Evolutionary conservation across 1,140 invertebrate species (phyloP).

Genomic region (Drosophila triauraria): DNA sequence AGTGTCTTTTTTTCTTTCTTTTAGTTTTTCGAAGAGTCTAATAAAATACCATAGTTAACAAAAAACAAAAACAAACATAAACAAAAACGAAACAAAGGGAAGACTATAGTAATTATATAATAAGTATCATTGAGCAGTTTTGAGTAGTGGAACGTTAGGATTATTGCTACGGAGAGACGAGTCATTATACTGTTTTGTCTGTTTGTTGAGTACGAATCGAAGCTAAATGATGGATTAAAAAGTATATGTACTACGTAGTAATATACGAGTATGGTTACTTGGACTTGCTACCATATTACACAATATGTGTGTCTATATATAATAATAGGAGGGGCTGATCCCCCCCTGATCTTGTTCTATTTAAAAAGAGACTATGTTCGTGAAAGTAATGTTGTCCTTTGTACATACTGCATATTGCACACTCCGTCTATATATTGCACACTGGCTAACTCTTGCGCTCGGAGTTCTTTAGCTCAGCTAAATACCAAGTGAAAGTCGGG

Average conservation of each 20-base stretch:
- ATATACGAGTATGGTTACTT: constrained; percentile 55
- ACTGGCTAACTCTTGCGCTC: constrained; percentile 77
- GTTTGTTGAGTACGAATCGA: constrained; percentile 42
- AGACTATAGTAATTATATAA: constrained; percentile 14
- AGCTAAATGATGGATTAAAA: constrained; percentile 67
- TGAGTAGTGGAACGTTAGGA: constrained; percentile 40
- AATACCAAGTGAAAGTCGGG: constrained; percentile 91
- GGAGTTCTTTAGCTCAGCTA: constrained; percentile 88
- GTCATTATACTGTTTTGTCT: constrained; percentile 25
- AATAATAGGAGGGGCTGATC: constrained; percentile 3
- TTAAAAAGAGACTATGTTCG: constrained; percentile 60
- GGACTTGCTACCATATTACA: constrained; percentile 65
- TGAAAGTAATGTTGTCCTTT: constrained; percentile 80
- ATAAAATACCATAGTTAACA: constrained; percentile 45
- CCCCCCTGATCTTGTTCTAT: constrained; percentile 37
- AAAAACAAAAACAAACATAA: constrained; percentile 33
- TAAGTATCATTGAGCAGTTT: constrained; percentile 42
- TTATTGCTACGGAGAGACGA: constrained; percentile 46
- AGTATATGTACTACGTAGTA: constrained; percentile 54
- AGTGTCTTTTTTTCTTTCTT: constrained; percentile 49
- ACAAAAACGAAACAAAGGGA: constrained; percentile 38
- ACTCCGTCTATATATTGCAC: constrained; percentile 13
- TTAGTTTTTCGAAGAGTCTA: constrained; percentile 28
- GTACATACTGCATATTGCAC: constrained; percentile 67
- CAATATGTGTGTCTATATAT: constrained; percentile 63